A percentile compares a stretch with the other conserved stretches of the same genome.
Conservation (phyloP, 1,140 invertebrate genomes). For the Saccostrea glomerata region DNA sequence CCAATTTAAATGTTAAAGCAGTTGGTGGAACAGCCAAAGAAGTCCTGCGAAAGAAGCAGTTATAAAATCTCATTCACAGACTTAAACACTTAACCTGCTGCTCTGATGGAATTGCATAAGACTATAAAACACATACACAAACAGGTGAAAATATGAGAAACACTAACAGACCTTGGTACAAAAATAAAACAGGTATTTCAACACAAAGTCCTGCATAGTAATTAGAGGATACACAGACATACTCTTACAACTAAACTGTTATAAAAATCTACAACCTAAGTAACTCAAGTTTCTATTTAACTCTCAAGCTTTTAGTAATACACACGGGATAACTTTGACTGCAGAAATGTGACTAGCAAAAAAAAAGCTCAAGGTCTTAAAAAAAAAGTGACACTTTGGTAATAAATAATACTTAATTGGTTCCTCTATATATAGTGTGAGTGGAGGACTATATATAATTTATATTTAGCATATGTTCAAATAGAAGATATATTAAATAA, state of each 20-base stretch:
- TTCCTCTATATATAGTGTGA: neutral
- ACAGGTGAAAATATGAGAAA: neutral
- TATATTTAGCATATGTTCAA: neutral
- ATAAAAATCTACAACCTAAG: neutral
- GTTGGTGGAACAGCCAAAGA: neutral
- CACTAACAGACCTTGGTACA: neutral
- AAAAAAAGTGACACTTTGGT: neutral
- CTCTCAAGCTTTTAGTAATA: neutral
- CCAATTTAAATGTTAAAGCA: conserved; percentile 7
- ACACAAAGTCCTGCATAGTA: conserved; percentile 23
- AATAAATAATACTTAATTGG: conserved; percentile 13
- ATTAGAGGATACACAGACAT: conserved; percentile 20
- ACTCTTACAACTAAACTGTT: neutral
- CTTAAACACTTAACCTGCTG: neutral
- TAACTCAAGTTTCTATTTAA: neutral
- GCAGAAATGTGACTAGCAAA: neutral
- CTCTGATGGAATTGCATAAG: neutral
- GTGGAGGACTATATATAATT: neutral
- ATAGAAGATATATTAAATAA: neutral
- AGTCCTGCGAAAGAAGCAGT: neutral
- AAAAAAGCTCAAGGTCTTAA: neutral
- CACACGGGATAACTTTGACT: neutral
- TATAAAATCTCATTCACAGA: neutral
- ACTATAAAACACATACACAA: neutral
- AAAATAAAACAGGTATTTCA: conserved; percentile 11